A percentile compares a stretch with the other conserved stretches of the same genome.
Conservation (phyloP, 2,888 invertebrate genomes). For the Chloroclysta siterata region DNA sequence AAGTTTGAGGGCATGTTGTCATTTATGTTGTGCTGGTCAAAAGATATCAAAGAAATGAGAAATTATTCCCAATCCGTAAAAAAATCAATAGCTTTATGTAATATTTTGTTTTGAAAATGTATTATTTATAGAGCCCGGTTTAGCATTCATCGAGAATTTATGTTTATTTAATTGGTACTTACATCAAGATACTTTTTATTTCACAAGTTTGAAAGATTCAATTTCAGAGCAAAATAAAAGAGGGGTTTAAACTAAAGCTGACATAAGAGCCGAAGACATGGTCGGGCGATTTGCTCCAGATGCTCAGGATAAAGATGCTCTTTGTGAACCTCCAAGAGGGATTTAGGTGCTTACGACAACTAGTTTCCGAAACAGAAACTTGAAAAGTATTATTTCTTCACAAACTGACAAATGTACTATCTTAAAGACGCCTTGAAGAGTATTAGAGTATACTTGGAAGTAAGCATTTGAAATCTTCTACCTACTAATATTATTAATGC, state of each 20-base stretch:
- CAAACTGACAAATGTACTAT: slow-evolving; percentile 13
- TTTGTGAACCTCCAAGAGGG: slow-evolving; percentile 59
- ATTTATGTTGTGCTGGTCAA: no score
- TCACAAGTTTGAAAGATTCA: slow-evolving; percentile 47
- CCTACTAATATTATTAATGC: neutral
- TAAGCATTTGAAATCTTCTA: neutral
- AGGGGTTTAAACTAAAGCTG: slow-evolving; percentile 52
- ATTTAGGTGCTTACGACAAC: slow-evolving; percentile 59
- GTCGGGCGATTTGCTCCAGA: slow-evolving; percentile 64
- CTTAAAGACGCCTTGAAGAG: neutral
- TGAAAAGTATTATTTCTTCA: slow-evolving; percentile 22
- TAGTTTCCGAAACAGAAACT: slow-evolving; percentile 44
- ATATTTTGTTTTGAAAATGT: no score
- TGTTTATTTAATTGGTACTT: no score
- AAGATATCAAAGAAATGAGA: no score
- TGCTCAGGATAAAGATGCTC: slow-evolving; percentile 64
- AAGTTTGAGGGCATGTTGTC: no score
- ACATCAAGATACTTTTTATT: neutral
- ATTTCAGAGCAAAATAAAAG: slow-evolving; percentile 59
- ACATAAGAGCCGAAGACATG: slow-evolving; percentile 66
- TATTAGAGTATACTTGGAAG: neutral
- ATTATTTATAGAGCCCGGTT: no score
- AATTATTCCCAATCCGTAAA: no score
- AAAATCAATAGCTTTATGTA: no score
- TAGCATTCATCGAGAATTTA: no score